phyloP scores from a whole-genome alignment of 1,140 invertebrate genomes.

The Cardiocondyla obscurior region DNA sequence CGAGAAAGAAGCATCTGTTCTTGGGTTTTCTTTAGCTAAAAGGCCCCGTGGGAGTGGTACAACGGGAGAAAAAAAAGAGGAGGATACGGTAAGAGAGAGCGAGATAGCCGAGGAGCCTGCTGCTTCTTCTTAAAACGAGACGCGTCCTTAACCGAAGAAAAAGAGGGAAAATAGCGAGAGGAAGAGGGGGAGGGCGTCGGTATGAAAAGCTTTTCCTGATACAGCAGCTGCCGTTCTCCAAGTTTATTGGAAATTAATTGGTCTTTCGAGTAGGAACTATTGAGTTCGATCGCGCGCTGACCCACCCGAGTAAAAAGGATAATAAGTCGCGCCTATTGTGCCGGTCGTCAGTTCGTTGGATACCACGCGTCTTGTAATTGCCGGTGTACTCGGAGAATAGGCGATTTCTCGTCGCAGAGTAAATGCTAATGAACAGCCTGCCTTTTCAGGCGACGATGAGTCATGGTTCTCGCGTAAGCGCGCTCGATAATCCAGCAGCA shows the following conservation, averaged over 20 bases:
- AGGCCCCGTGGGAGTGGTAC: constrained; percentile 49
- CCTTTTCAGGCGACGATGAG: constrained; percentile 32
- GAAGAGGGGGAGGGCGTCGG: constrained; percentile 16
- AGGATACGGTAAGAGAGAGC: background rate
- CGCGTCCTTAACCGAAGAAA: constrained; percentile 35
- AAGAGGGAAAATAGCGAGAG: constrained; percentile 32
- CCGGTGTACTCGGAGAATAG: constrained; percentile 25
- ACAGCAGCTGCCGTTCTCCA: constrained; percentile 76
- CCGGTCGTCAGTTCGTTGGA: constrained; percentile 15
- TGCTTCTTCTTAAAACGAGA: constrained; percentile 63
- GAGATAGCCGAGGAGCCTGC: constrained; percentile 55
- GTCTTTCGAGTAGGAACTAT: constrained; percentile 52
- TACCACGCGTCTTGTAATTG: constrained; percentile 34
- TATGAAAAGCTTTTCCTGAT: constrained; percentile 61
- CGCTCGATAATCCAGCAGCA: constrained; percentile 45
- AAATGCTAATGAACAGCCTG: constrained; percentile 45
- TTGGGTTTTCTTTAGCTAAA: constrained; percentile 65
- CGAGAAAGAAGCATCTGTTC: constrained; percentile 71
- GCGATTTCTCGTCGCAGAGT: constrained; percentile 28
- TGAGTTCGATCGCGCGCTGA: constrained; percentile 32
- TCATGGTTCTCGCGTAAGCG: constrained; percentile 14
- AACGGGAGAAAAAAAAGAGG: constrained; percentile 57
- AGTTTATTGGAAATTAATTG: constrained; percentile 81
- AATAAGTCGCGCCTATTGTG: constrained; percentile 25
- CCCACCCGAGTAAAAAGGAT: background rate